These are phyloP conservation scores for Philereme transversata DNA, from an alignment of 2,888 invertebrate species.

Conservation along the genomic window DNA sequence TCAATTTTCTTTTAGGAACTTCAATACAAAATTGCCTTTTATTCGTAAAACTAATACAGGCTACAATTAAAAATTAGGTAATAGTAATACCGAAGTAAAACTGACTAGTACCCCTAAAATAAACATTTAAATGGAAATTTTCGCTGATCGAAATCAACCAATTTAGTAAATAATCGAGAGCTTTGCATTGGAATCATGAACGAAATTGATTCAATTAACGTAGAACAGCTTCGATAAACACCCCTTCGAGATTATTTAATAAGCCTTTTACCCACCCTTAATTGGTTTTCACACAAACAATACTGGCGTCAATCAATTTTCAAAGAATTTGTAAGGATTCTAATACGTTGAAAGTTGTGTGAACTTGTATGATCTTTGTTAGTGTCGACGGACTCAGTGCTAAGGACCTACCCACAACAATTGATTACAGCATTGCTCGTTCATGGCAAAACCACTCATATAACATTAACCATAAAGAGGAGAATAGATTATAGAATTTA, in stretches of 20 bases:
- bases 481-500: conserved; percentile 7
- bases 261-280: conserved; percentile 21
- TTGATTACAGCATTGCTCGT: conserved; percentile 20
- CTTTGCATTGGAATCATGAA: conserved; percentile 22
- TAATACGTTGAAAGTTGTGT: conserved; percentile 14
- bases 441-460: conserved; percentile 9
- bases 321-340: conserved; percentile 34
- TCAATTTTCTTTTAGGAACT: no score
- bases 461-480: background rate
- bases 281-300: conserved; percentile 29
- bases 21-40: no score
- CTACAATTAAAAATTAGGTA: no score
- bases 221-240: conserved; percentile 20
- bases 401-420: conserved; percentile 26
- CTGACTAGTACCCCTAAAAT: background rate
- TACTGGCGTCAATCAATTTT: conserved; percentile 19
- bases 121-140: conserved; percentile 11
- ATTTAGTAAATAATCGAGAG: conserved; percentile 25
- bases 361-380: conserved; percentile 35
- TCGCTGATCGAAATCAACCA: conserved; percentile 23
- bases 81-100: no score
- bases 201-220: conserved; percentile 31
- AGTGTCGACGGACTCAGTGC: conserved; percentile 26
- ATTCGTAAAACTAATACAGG: no score
- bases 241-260: conserved; percentile 31